Base-by-base conservation (phyloP, 2,113 vertebrate genomes). In the Geococcyx californianus region DNA sequence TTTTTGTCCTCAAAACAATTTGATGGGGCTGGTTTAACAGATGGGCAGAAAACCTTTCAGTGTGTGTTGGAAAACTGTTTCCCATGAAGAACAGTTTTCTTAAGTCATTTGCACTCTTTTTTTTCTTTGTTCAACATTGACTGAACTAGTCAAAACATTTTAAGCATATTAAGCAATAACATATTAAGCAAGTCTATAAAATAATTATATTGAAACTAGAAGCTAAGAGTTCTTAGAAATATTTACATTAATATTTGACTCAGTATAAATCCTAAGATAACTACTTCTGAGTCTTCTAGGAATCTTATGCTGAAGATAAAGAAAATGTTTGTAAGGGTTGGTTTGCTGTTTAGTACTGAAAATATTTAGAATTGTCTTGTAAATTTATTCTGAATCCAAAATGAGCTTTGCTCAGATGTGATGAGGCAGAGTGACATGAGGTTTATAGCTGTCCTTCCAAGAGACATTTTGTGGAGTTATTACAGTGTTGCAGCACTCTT, bases 61-160 rank as follows among this genome's bases (percentile, higher is more conserved):
- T 63, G 47, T 84, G 68, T 94, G 81, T 91, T 95, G 58, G 58
- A 85, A 87, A 94, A 96, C 91, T 76, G 62, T 82, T 95, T 95
- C 84, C 93, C 84, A 95, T 96, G 87, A 95, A 95, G 93, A 97
- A 85, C 94, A 89, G 91, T 95, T 94, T 91, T 94, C 78, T 94
- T 84, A 95, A 96, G 78, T 94, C 47, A 93, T 93, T 94, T 96
- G 74, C 74, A 79, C 91, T 94, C 72, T 75, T 91, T 91, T 67
- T n/a, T 95, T 87, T 78, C 96, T 87, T 89, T 96, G 93, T 95
- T 95, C 93, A 96, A 94, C 93, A 95, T 75, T 95, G 95, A 93
- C 95, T 96, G 91, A 95, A 87, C 66, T 89, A 96, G 78, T 96
- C 95, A 96, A 97, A 96, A 96, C 95, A 95, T 95, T 97, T 92